Evolutionary conservation across 2,797 vertebrate species (phyloP).

Genomic region (Sebastolobus alascanus): DNA sequence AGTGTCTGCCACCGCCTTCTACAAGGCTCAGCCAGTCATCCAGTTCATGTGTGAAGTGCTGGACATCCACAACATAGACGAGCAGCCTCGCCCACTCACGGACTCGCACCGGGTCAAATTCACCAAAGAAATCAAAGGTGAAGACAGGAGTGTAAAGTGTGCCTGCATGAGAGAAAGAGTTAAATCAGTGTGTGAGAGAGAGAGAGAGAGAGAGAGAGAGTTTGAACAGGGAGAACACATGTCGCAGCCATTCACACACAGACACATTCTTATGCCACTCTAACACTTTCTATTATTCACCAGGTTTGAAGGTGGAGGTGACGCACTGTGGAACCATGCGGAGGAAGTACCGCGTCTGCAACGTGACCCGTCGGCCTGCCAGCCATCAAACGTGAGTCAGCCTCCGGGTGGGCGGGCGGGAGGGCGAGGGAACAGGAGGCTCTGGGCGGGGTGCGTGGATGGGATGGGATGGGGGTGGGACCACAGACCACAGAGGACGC

Average conservation of each 20-base stretch:
- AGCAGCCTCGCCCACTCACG: conserved; percentile 98
- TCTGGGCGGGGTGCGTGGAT: conserved; percentile 28
- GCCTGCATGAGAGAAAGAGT: not conserved
- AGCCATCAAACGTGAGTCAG: conserved; percentile 99
- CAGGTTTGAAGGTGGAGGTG: conserved; percentile 99
- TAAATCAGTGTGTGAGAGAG: not conserved
- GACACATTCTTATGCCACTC: not conserved
- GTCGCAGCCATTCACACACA: conserved; percentile 4
- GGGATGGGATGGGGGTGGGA: conserved; percentile 8
- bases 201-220: no score
- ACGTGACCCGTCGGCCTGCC: conserved; percentile 96
- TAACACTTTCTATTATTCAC: conserved; percentile 42
- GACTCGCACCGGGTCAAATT: conserved; percentile 99
- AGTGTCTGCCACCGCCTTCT: conserved; percentile 99
- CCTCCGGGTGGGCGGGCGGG: conserved; percentile 13
- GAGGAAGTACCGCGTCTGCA: conserved; percentile 98
- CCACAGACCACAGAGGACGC: conserved; percentile 17
- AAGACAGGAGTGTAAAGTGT: not conserved
- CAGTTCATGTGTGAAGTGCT: conserved; percentile 99
- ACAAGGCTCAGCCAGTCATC: conserved; percentile 99
- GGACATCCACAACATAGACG: conserved; percentile 99
- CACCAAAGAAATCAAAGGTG: conserved; percentile 99
- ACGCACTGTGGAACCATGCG: conserved; percentile 99
- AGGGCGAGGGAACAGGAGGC: conserved; percentile 20
- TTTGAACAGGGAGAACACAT: not conserved